These are phyloP conservation scores for Acyrthosiphon pisum DNA, from an alignment of 1,140 invertebrate genomes.

Conservation along the genomic window DNA sequence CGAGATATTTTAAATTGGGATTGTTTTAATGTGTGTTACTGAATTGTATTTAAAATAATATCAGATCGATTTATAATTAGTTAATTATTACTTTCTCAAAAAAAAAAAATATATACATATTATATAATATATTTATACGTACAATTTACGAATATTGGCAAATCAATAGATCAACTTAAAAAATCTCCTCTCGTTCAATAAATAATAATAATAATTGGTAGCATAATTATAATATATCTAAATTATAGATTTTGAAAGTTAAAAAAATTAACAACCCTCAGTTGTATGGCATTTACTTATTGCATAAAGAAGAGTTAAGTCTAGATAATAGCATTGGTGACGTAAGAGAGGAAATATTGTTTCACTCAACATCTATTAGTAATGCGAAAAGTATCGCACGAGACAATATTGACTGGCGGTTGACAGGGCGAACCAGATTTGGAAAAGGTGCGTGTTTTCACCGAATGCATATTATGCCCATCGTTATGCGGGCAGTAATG, in stretches of 20 bases:
- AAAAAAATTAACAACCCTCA: not conserved
- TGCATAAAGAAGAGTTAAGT: not conserved
- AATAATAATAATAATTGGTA: too few species aligned
- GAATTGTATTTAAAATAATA: not conserved
- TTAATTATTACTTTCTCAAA: not conserved
- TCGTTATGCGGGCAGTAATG: not conserved
- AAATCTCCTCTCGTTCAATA: too few species aligned
- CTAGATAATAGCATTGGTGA: not conserved
- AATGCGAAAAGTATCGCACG: not conserved
- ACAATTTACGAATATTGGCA: not conserved
- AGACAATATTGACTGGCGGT: not conserved
- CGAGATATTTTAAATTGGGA: too few species aligned
- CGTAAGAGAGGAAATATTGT: not conserved
- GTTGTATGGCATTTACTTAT: not conserved
- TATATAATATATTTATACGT: not conserved
- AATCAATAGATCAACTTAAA: too few species aligned
- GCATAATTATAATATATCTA: too few species aligned
- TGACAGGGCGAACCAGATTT: not conserved
- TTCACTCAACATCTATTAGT: not conserved
- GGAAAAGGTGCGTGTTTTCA: not conserved
- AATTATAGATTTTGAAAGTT: not conserved
- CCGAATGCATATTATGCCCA: not conserved
- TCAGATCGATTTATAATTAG: not conserved
- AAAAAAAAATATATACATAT: too few species aligned
- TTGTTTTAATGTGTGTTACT: not conserved